phyloP scores from a whole-genome alignment of 1,140 invertebrate species.

The Spodoptera litura region DNA sequence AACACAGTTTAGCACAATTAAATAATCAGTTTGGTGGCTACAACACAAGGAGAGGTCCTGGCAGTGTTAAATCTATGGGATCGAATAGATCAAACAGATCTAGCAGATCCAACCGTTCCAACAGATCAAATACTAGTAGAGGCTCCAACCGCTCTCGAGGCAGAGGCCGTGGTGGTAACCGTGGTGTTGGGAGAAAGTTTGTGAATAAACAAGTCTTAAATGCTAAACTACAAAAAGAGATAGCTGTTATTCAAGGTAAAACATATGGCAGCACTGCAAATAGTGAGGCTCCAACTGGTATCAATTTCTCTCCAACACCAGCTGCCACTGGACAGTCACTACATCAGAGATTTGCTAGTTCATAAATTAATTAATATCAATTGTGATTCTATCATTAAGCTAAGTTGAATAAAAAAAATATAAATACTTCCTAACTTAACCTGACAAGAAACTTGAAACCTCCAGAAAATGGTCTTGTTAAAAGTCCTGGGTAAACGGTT shows the following conservation, averaged over 20 bases:
- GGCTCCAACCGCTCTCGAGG: slow-evolving; percentile 67
- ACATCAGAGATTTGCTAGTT: slow-evolving; percentile 78
- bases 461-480: too few species aligned
- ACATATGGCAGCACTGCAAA: slow-evolving; percentile 55
- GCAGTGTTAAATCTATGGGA: slow-evolving; percentile 77
- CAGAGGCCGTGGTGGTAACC: slow-evolving; percentile 67
- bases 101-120: slow-evolving; percentile 69
- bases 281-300: slow-evolving; percentile 65
- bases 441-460: too few species aligned
- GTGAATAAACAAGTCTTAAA: slow-evolving; percentile 77
- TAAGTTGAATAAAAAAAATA: slow-evolving; percentile 2
- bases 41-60: slow-evolving; percentile 71
- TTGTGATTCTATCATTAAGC: slow-evolving; percentile 18
- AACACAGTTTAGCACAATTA: slow-evolving; percentile 73
- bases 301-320: slow-evolving; percentile 77
- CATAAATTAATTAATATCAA: slow-evolving; percentile 44
- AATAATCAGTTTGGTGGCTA: slow-evolving; percentile 76
- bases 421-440: not conserved
- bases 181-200: slow-evolving; percentile 78
- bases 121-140: slow-evolving; percentile 68
- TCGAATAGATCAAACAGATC: slow-evolving; percentile 71
- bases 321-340: slow-evolving; percentile 74
- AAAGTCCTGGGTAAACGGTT: too few species aligned
- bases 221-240: slow-evolving; percentile 78
- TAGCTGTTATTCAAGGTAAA: slow-evolving; percentile 80